Percentiles rank a stretch among this genome's conserved stretches.
Conservation (phyloP, 2,797 vertebrate genomes). For the Denticeps clupeoides region DNA sequence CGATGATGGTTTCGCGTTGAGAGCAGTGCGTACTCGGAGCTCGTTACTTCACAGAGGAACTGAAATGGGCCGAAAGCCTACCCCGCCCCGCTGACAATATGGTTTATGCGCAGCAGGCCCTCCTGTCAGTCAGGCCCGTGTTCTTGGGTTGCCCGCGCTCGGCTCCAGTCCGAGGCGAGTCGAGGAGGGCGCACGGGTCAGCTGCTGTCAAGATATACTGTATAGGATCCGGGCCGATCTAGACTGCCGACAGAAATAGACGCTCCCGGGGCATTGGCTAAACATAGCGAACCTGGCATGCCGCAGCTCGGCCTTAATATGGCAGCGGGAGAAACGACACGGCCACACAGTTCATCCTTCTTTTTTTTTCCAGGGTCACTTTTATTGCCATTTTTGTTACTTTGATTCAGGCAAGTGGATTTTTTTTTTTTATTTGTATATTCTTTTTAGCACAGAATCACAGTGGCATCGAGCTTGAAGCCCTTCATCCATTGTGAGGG, state of each 20-base stretch:
- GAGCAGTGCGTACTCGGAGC: too few relatives aligned
- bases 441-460: conserved; percentile 52
- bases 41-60: too few relatives aligned
- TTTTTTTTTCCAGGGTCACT: conserved; percentile 24
- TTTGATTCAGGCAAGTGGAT: conserved; percentile 34
- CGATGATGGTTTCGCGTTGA: too few relatives aligned
- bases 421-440: too few relatives aligned
- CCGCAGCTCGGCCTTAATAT: conserved; percentile 27
- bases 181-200: conserved; percentile 8
- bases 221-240: conserved; percentile 1
- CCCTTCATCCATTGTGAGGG: conserved; percentile 39
- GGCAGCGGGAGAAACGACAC: conserved; percentile 30
- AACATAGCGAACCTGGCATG: conserved; percentile 31
- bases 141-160: too few relatives aligned
- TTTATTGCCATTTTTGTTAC: conserved; percentile 63
- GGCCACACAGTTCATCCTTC: neutral
- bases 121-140: too few relatives aligned
- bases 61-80: too few relatives aligned
- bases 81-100: too few relatives aligned
- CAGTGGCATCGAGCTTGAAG: conserved; percentile 48
- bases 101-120: too few relatives aligned
- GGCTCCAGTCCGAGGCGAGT: too few relatives aligned
- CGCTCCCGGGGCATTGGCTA: conserved; percentile 27
- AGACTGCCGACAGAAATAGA: conserved; percentile 25
- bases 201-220: conserved; percentile 15